Evolutionary conservation across 2,888 invertebrate species (phyloP).

Genomic region (Furcula furcula): DNA sequence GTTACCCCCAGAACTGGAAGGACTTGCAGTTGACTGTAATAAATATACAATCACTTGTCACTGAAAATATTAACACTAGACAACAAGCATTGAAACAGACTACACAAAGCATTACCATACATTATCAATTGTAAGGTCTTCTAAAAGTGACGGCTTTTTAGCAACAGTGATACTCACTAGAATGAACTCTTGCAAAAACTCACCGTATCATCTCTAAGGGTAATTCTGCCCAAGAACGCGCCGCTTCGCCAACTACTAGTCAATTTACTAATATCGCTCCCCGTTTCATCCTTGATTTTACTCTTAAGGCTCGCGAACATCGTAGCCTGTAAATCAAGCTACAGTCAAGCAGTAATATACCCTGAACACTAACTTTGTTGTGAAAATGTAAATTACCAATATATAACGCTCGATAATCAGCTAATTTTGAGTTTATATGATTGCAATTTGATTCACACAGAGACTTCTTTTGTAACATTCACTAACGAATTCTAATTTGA

Average conservation of each 20-base stretch:
- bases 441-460: too few species aligned
- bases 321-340: slow-evolving; percentile 33
- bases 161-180: too few species aligned
- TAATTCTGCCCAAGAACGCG: slow-evolving; percentile 75
- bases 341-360: slow-evolving; percentile 27
- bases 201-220: slow-evolving; percentile 74
- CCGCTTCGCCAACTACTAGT: slow-evolving; percentile 76
- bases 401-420: slow-evolving; percentile 44
- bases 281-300: slow-evolving; percentile 94
- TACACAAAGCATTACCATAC: too few species aligned
- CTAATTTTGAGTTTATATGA: slow-evolving; percentile 26
- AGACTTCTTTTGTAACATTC: neutral
- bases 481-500: neutral
- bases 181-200: slow-evolving; percentile 32
- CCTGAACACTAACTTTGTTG: slow-evolving; percentile 18
- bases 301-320: slow-evolving; percentile 95
- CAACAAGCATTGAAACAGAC: too few species aligned
- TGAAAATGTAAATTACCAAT: slow-evolving; percentile 43
- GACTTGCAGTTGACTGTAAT: slow-evolving; percentile 69
- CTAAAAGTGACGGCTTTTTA: too few species aligned
- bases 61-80: too few species aligned
- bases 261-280: slow-evolving; percentile 86
- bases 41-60: too few species aligned
- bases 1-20: slow-evolving; percentile 66
- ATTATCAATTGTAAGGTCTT: too few species aligned